Percentiles rank a stretch among this genome's conserved stretches.
Conservation (phyloP, 2,888 invertebrate genomes). For the Drosophila anomalata region DNA sequence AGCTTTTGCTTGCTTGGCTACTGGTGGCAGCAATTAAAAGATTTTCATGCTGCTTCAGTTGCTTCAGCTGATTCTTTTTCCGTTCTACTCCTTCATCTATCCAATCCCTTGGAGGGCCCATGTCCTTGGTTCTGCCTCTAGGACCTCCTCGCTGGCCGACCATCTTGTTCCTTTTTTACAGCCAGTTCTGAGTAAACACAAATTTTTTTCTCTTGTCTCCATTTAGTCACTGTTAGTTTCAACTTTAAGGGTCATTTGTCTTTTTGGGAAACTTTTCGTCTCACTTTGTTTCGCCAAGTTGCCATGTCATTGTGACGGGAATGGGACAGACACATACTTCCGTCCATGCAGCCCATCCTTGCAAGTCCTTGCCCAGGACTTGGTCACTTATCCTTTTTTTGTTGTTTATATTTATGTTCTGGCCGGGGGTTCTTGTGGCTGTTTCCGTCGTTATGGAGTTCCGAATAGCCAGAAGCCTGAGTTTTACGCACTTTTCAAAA, state of each 20-base stretch:
- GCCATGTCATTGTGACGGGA: conserved; percentile 66
- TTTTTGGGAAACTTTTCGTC: conserved; percentile 68
- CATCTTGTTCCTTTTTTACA: background rate
- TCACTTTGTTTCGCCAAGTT: conserved; percentile 71
- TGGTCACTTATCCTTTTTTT: background rate
- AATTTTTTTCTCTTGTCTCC: conserved; percentile 57
- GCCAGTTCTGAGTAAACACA: conserved; percentile 20
- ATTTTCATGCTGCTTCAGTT: conserved; percentile 67
- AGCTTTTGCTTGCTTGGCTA: conserved; percentile 72
- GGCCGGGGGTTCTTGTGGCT: conserved; percentile 1
- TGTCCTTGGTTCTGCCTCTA: background rate
- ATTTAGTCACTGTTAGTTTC: conserved; percentile 76
- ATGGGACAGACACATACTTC: conserved; percentile 25
- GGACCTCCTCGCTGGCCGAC: background rate
- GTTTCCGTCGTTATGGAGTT: conserved; percentile 4
- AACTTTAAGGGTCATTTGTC: conserved; percentile 79
- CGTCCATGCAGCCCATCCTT: background rate
- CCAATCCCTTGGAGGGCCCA: conserved; percentile 5
- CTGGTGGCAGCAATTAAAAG: conserved; percentile 81
- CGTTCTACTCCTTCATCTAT: conserved; percentile 26
- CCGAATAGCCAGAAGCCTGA: background rate
- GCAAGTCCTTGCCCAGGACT: background rate
- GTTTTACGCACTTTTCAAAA: background rate
- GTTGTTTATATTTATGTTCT: conserved; percentile 30
- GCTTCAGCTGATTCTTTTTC: conserved; percentile 28